Conservation (phyloP, 2,113 vertebrate species). For the Piprites chloris region DNA sequence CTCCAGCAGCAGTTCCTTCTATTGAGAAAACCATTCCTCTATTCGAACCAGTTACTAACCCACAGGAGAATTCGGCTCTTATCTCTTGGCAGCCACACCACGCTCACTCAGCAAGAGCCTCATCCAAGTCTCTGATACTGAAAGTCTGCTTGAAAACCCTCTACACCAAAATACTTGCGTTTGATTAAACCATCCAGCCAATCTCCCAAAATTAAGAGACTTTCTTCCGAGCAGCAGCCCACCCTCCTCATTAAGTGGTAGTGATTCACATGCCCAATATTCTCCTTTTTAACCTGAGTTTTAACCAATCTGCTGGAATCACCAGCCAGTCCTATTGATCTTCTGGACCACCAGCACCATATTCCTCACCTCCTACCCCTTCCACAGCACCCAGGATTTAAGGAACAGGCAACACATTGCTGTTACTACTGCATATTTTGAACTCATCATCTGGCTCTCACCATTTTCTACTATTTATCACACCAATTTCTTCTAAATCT, state of each 20-base stretch:
- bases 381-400: neutral
- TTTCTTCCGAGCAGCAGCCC: neutral
- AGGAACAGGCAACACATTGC: neutral
- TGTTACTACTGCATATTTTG: no score
- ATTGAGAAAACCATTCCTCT: neutral
- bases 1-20: neutral
- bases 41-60: neutral
- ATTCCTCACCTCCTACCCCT: neutral
- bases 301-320: neutral
- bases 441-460: neutral
- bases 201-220: neutral
- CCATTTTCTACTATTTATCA: neutral
- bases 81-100: neutral
- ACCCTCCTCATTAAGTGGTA: neutral
- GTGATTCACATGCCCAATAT: neutral
- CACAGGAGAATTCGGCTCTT: neutral
- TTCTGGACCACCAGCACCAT: neutral
- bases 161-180: neutral
- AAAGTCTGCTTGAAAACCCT: neutral
- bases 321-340: neutral
- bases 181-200: neutral
- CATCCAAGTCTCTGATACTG: neutral
- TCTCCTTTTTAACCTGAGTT: neutral
- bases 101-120: neutral
- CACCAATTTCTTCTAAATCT: neutral